Base-by-base conservation (phyloP, 2,113 vertebrate genomes). In the Grantiella picta region DNA sequence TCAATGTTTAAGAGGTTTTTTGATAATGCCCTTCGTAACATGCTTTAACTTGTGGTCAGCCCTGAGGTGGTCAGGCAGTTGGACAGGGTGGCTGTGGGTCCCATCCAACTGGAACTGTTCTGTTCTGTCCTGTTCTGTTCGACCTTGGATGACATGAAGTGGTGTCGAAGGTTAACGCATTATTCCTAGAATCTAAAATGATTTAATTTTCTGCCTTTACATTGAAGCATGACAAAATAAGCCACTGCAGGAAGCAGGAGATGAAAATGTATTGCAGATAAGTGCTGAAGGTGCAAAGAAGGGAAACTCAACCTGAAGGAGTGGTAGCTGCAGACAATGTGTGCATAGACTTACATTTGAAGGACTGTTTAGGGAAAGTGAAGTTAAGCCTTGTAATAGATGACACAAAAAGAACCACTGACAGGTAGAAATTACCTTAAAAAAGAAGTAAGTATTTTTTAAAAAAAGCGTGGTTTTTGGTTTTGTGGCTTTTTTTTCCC, bases 71-170 rank as follows among this genome's bases (percentile, higher is more conserved):
- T 82, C 66, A 75, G 24, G 19, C 31, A 63, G n/a, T 38, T 76
- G 77, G 27, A 70, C 8, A 28, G 61, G 18, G 12, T 66, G 0
- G 0, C 14, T 59, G 35, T 40, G 42, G 7, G n/a, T 40, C 8
- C 21, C 19, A 76, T 68, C 53, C 44, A 72, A 7, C 38, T 86
- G 45, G 16, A 82, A 49, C 22, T 70, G 1, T 27, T 29, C 27
- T 66, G 2, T 31, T 72, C 42, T 66, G 2, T 31, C 68, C 42
- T 50, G 4, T 19, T n/a, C 28, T 53, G 1, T 76, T 76, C 45
- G 11, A 45, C 69, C 84, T 86, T 35, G 28, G 18, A 78, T 56
- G 68, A 21, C 5, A 15, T 21, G 36, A 49, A 59, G 35, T 36
- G 15, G 3, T 65, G 28, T 82, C 54, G 25, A 84, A 94, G 42